Percentiles rank a stretch among this genome's conserved stretches.
These are phyloP conservation scores for Hemicordylus capensis DNA, from an alignment of 2,113 vertebrate genomes.

Conservation along the genomic window DNA sequence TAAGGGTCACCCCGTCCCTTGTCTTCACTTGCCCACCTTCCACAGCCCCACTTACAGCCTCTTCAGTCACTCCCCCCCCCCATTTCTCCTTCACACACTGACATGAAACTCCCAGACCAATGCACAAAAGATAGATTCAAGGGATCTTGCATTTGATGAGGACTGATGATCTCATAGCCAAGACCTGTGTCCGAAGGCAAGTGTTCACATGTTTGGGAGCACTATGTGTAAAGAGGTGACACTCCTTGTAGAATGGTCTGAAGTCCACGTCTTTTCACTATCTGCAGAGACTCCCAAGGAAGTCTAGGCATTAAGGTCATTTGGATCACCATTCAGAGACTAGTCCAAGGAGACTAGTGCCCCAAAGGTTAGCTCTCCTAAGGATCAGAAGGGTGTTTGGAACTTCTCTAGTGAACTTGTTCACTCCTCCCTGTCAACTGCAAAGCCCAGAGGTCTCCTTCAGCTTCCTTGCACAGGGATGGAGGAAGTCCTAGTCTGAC, in stretches of 20 bases:
- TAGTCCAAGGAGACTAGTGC: background rate
- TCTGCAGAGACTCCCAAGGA: background rate
- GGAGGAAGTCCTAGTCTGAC: no score
- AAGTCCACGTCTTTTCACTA: background rate
- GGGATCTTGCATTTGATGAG: background rate
- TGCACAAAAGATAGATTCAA: no score
- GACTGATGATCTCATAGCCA: background rate
- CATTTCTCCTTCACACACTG: no score
- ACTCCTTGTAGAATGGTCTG: background rate
- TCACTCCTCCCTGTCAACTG: background rate
- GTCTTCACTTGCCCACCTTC: no score
- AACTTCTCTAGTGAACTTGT: background rate
- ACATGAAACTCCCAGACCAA: no score
- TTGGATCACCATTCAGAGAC: no score
- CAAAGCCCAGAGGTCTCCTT: background rate
- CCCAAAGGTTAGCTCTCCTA: background rate
- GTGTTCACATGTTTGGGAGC: background rate
- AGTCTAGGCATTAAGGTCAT: background rate
- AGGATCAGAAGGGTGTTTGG: background rate
- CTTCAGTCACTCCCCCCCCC: no score
- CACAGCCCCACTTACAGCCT: no score
- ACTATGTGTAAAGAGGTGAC: no score
- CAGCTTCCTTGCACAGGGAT: background rate
- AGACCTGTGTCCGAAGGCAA: background rate
- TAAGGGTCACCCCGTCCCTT: no score